Percentiles rank a stretch among this genome's conserved stretches.
Conservation (phyloP, 2,888 invertebrate genomes). For the Piscicola geometra region DNA sequence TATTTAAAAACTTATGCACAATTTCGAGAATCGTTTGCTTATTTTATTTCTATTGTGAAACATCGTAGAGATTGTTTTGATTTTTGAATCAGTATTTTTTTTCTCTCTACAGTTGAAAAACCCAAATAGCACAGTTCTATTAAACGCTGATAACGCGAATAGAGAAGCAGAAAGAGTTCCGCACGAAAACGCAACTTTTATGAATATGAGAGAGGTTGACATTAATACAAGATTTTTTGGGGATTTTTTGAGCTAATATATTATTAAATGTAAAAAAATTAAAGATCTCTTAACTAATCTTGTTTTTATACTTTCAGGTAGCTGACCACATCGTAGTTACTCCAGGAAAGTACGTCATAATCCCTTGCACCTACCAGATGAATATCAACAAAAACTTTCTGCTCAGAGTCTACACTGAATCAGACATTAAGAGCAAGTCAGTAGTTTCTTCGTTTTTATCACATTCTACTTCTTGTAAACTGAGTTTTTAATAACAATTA, state of each 20-base stretch:
- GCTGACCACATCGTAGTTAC: slow-evolving; percentile 1
- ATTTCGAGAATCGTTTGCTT: no score
- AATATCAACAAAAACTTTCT: slow-evolving; percentile 38
- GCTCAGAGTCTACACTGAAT: slow-evolving; percentile 40
- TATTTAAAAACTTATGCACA: no score
- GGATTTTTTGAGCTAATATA: no score
- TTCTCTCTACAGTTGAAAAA: neutral
- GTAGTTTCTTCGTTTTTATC: neutral
- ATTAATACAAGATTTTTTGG: no score
- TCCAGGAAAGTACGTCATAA: slow-evolving; percentile 52
- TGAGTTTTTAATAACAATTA: no score
- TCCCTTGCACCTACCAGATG: slow-evolving; percentile 57
- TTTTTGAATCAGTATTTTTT: no score
- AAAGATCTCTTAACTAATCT: no score
- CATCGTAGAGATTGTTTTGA: no score
- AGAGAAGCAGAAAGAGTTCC: neutral
- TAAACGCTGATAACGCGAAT: neutral
- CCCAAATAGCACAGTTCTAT: neutral
- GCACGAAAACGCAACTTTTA: neutral
- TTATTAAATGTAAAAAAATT: no score
- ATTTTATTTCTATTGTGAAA: no score
- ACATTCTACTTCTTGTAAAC: no score
- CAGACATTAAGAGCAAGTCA: neutral
- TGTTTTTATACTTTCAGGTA: no score
- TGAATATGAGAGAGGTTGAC: slow-evolving; percentile 12